Evolutionary conservation across 2,888 invertebrate species (phyloP).

Genomic region (Hipparchia sbordonii): DNA sequence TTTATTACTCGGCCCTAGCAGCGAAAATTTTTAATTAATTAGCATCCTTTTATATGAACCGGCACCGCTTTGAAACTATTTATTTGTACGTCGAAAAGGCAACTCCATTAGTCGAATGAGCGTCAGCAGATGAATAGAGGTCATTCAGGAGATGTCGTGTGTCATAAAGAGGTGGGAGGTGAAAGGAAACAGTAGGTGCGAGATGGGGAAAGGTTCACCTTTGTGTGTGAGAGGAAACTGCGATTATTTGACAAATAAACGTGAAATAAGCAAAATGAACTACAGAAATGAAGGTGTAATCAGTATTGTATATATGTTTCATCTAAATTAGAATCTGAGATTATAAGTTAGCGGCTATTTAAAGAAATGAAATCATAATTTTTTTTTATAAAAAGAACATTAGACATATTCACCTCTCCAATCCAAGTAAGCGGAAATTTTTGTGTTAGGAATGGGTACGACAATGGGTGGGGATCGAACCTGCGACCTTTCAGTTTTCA

Average conservation of each 20-base stretch:
- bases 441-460: too few species aligned
- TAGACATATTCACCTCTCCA: too few species aligned
- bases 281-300: neutral
- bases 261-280: constrained; percentile 28
- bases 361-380: too few species aligned
- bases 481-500: too few species aligned
- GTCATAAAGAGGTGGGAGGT: constrained; percentile 57
- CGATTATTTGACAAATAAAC: constrained; percentile 36
- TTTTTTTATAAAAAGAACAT: too few species aligned
- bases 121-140: constrained; percentile 68
- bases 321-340: neutral
- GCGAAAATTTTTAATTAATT: constrained; percentile 64
- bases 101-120: constrained; percentile 79
- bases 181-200: constrained; percentile 47
- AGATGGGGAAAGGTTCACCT: constrained; percentile 37
- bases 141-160: constrained; percentile 69
- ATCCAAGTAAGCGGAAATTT: too few species aligned
- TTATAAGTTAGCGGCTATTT: too few species aligned
- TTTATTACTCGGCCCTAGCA: constrained; percentile 26
- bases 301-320: neutral
- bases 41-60: constrained; percentile 53
- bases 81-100: constrained; percentile 74
- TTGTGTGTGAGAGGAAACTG: constrained; percentile 36
- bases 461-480: too few species aligned
- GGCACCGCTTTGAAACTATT: constrained; percentile 61